These are phyloP conservation scores for Macroteleia sp. DNA, from an alignment of 2,888 invertebrate genomes.

Conservation along the genomic window DNA sequence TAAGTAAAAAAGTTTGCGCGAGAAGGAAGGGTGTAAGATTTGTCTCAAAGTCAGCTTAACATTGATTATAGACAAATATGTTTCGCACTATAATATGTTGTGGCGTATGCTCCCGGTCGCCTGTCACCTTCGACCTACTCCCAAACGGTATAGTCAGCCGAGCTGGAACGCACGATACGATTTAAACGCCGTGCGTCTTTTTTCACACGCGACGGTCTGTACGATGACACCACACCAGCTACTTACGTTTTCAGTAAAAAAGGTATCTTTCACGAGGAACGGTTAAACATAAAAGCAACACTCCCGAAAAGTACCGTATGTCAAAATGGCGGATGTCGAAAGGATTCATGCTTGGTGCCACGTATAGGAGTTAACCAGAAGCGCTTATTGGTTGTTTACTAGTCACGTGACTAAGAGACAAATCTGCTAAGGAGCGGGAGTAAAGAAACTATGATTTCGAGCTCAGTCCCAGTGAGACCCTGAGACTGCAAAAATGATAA, in stretches of 20 bases:
- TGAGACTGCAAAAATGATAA: no score
- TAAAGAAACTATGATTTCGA: no score
- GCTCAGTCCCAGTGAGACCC: no score
- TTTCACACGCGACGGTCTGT: not conserved
- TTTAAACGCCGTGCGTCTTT: not conserved
- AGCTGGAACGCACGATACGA: not conserved
- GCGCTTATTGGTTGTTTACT: constrained; percentile 70
- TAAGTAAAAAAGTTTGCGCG: not conserved
- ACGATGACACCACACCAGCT: constrained; percentile 49
- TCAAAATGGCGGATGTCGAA: constrained; percentile 94
- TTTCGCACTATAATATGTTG: no score
- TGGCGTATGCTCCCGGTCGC: no score
- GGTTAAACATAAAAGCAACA: constrained; percentile 89
- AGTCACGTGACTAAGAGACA: constrained; percentile 31
- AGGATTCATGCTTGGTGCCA: constrained; percentile 91
- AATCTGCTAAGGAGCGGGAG: constrained; percentile 14
- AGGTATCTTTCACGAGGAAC: constrained; percentile 86
- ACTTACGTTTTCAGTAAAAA: constrained; percentile 84
- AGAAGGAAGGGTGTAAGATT: no score
- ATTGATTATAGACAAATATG: no score
- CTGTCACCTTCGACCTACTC: constrained; percentile 82
- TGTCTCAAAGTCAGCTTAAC: no score
- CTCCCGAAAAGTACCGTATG: constrained; percentile 89
- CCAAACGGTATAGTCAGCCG: constrained; percentile 58
- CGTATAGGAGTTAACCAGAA: constrained; percentile 86